phyloP scores from a whole-genome alignment of 2,888 invertebrate genomes.

The Thelaira solivaga region DNA sequence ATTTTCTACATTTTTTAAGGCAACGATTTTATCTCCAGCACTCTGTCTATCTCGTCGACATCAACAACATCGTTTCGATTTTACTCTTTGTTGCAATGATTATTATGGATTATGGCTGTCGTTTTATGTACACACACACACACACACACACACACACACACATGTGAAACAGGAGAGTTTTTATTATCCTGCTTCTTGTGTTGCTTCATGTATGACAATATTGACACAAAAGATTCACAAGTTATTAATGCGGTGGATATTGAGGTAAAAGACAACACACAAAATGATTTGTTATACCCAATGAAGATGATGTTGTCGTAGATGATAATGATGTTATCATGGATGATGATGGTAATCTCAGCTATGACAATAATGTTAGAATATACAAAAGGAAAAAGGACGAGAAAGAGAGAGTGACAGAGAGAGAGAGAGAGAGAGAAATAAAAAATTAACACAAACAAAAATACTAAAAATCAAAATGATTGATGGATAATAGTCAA shows the following conservation, averaged over 20 bases:
- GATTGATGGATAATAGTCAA: constrained; percentile 56
- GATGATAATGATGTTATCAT: too few relatives aligned
- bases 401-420: background rate
- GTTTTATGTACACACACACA: background rate
- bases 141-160: too few relatives aligned
- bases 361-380: constrained; percentile 33
- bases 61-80: constrained; percentile 9
- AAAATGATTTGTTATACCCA: constrained; percentile 49
- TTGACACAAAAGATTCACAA: constrained; percentile 62
- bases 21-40: constrained; percentile 52
- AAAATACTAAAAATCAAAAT: constrained; percentile 35
- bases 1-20: constrained; percentile 28
- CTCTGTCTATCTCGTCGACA: constrained; percentile 40
- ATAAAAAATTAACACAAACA: background rate
- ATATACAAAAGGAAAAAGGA: background rate
- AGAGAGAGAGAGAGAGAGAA: background rate
- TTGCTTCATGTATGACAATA: constrained; percentile 56
- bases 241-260: constrained; percentile 62
- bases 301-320: constrained; percentile 13
- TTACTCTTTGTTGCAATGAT: constrained; percentile 8
- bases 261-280: constrained; percentile 55
- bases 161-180: background rate
- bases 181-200: constrained; percentile 36
- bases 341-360: constrained; percentile 39
- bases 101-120: constrained; percentile 33